These are phyloP conservation scores for Luperina nickerlii DNA, from an alignment of 2,888 invertebrate genomes.

Conservation along the genomic window DNA sequence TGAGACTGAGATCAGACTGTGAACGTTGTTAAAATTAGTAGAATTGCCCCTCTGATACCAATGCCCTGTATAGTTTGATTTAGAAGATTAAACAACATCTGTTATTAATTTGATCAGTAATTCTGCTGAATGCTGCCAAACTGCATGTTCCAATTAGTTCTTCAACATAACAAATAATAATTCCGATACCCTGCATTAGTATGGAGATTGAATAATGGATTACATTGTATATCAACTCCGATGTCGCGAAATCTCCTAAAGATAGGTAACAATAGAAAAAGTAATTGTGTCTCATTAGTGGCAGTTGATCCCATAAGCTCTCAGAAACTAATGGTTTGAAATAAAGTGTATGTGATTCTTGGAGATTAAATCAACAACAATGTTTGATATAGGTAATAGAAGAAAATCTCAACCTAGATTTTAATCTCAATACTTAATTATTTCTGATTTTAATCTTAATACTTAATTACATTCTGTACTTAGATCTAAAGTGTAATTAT, in stretches of 20 bases:
- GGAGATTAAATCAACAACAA: not conserved
- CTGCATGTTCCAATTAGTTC: not conserved
- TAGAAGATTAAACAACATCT: not conserved
- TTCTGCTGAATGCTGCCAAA: too few species aligned
- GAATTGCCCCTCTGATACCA: too few species aligned
- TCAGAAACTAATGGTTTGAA: not conserved
- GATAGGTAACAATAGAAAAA: too few species aligned
- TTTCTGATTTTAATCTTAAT: not conserved
- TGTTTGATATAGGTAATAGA: too few species aligned
- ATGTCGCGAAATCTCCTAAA: too few species aligned
- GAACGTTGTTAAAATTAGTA: too few species aligned
- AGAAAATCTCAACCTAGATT: not conserved
- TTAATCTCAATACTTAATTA: not conserved
- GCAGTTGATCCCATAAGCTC: too few species aligned
- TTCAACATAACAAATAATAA: not conserved
- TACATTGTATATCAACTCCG: not conserved
- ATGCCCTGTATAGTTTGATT: not conserved
- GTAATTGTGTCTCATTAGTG: too few species aligned
- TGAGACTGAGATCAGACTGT: too few species aligned
- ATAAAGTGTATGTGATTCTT: not conserved
- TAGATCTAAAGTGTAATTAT: not conserved
- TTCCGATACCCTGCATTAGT: too few species aligned
- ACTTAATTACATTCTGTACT: not conserved
- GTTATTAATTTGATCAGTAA: not conserved
- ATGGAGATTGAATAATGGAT: not conserved